phyloP scores from a whole-genome alignment of 2,888 invertebrate genomes.

The Pollenia labialis region DNA sequence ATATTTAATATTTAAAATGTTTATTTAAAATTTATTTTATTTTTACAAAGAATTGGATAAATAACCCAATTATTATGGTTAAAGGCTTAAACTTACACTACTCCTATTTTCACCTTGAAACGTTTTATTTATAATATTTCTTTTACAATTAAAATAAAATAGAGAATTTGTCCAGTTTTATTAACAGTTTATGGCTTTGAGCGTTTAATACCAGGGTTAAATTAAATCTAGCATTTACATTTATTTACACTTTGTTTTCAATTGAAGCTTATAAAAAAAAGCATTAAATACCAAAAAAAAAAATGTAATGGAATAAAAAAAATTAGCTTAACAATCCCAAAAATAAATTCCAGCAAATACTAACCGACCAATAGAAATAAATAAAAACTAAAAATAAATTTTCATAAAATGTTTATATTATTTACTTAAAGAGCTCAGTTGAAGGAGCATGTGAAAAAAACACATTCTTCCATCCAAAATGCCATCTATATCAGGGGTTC shows the following conservation, averaged over 20 bases:
- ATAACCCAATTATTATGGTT: too few species aligned
- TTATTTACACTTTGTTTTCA: slow-evolving; percentile 33
- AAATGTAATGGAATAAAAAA: neutral
- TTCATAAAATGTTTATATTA: slow-evolving; percentile 40
- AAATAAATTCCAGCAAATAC: neutral
- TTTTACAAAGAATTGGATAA: too few species aligned
- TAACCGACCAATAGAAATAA: neutral
- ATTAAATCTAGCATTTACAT: slow-evolving; percentile 39
- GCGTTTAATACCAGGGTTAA: slow-evolving; percentile 8
- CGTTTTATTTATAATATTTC: neutral
- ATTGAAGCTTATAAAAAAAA: neutral
- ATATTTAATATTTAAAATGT: too few species aligned
- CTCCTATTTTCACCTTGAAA: too few species aligned
- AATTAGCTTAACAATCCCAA: slow-evolving; percentile 24
- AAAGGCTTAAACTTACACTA: too few species aligned
- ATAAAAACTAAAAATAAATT: slow-evolving; percentile 29
- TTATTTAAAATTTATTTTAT: too few species aligned
- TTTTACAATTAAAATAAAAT: neutral
- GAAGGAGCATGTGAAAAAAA: slow-evolving; percentile 34
- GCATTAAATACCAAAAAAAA: neutral
- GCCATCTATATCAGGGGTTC: too few species aligned
- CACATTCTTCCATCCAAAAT: neutral
- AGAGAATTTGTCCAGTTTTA: neutral
- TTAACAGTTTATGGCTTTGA: slow-evolving; percentile 20
- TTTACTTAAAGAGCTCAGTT: neutral